Conservation (phyloP, 2,888 invertebrate genomes). For the Latheticus oryzae region DNA sequence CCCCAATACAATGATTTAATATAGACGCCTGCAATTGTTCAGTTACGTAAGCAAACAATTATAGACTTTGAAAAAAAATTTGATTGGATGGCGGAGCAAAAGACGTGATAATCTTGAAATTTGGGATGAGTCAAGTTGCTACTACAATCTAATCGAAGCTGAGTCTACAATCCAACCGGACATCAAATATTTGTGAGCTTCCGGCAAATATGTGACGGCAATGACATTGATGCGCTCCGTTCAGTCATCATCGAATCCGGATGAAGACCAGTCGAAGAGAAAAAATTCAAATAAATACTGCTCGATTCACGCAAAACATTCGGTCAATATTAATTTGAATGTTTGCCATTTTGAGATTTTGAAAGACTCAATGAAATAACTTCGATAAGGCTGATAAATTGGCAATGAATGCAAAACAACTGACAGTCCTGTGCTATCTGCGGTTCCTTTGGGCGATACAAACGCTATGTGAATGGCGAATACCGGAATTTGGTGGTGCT, state of each 20-base stretch:
- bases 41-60: slow-evolving; percentile 24
- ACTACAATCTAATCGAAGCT: slow-evolving; percentile 13
- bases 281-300: too few species aligned
- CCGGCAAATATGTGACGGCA: slow-evolving; percentile 21
- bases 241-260: slow-evolving; percentile 2
- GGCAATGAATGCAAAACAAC: slow-evolving; percentile 7
- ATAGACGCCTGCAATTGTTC: slow-evolving; percentile 8
- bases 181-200: slow-evolving; percentile 28
- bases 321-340: too few species aligned
- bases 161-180: slow-evolving; percentile 12
- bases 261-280: too few species aligned
- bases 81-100: slow-evolving; percentile 4
- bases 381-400: slow-evolving; percentile 2
- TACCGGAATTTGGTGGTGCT: neutral
- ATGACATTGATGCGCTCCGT: slow-evolving; percentile 20
- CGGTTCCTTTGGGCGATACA: slow-evolving; percentile 7
- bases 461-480: neutral
- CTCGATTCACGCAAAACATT: too few species aligned
- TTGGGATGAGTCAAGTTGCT: neutral
- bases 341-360: too few species aligned
- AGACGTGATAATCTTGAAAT: neutral
- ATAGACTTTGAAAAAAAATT: neutral
- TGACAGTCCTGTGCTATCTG: neutral
- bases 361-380: too few species aligned
- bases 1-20: slow-evolving; percentile 33